Conservation (phyloP, 2,113 vertebrate species). For the Phoenicopterus ruber region DNA sequence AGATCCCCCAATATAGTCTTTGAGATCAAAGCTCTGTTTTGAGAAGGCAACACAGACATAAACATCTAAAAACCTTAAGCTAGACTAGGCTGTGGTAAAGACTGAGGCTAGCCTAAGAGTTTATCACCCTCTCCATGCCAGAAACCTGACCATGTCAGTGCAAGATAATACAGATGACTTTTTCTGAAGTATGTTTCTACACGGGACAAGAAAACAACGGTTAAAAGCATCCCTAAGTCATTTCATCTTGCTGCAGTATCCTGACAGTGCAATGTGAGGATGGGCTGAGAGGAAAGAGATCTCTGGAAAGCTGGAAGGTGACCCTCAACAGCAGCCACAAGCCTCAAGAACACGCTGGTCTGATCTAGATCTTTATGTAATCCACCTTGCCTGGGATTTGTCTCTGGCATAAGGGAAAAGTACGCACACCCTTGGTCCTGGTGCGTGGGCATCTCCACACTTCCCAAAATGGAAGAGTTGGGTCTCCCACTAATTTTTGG, state of each 20-base stretch:
- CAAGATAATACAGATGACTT: not conserved
- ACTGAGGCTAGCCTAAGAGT: not conserved
- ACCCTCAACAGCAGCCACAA: not conserved
- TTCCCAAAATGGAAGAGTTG: not conserved
- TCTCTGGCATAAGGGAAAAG: not conserved
- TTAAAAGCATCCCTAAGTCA: not conserved
- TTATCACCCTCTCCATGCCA: not conserved
- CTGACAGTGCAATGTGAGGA: not conserved
- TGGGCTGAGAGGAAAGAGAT: not conserved
- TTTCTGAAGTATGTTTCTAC: not conserved
- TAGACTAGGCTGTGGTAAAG: not conserved
- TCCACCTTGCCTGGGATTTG: not conserved
- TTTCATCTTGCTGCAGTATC: not conserved
- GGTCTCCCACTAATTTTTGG: fast-evolving
- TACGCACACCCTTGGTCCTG: fast-evolving
- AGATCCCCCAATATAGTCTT: not conserved
- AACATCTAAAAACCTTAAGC: not conserved
- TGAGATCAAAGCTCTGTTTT: not conserved
- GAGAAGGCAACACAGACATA: not conserved
- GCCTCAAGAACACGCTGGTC: not conserved
- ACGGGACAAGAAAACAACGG: not conserved
- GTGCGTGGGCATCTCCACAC: fast-evolving
- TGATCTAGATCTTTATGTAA: not conserved
- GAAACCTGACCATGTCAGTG: not conserved
- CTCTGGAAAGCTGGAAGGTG: not conserved